Conservation (phyloP, 1,140 invertebrate genomes). For the Ladona fulva region DNA sequence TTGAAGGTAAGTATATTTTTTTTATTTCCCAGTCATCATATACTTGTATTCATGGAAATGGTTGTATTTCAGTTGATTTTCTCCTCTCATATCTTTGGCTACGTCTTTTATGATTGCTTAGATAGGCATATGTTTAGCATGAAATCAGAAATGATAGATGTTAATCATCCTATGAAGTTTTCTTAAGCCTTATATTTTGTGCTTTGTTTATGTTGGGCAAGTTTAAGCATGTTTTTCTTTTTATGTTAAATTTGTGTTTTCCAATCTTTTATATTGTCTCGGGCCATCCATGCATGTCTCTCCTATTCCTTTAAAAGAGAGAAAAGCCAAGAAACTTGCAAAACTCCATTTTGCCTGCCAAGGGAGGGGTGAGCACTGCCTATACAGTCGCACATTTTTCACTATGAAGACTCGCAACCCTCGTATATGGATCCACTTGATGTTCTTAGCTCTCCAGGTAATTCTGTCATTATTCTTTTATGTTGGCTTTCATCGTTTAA, state of each 20-base stretch:
- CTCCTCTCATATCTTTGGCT: neutral
- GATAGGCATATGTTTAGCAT: too few relatives aligned
- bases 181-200: too few relatives aligned
- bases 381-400: slow-evolving; percentile 80
- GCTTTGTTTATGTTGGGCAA: neutral
- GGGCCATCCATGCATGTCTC: neutral
- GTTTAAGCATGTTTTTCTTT: neutral
- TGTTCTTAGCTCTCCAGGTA: slow-evolving; percentile 85
- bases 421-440: slow-evolving; percentile 87
- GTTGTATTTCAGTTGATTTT: neutral
- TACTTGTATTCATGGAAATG: neutral
- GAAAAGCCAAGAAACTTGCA: slow-evolving; percentile 73
- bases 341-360: slow-evolving; percentile 86
- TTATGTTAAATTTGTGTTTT: slow-evolving; percentile 11
- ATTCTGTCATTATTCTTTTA: slow-evolving; percentile 21
- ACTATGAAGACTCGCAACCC: slow-evolving; percentile 78
- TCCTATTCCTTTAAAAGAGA: slow-evolving; percentile 44
- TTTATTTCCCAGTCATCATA: slow-evolving; percentile 12
- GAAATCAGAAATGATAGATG: too few relatives aligned
- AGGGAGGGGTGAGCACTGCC: slow-evolving; percentile 72
- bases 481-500: neutral
- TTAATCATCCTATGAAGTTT: too few relatives aligned
- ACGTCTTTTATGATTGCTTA: neutral
- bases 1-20: slow-evolving; percentile 57
- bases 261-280: slow-evolving; percentile 14